A percentile compares a stretch with the other conserved stretches of the same genome.
These are phyloP conservation scores for Rotaria sp. DNA, from an alignment of 2,888 invertebrate genomes.

Conservation along the genomic window DNA sequence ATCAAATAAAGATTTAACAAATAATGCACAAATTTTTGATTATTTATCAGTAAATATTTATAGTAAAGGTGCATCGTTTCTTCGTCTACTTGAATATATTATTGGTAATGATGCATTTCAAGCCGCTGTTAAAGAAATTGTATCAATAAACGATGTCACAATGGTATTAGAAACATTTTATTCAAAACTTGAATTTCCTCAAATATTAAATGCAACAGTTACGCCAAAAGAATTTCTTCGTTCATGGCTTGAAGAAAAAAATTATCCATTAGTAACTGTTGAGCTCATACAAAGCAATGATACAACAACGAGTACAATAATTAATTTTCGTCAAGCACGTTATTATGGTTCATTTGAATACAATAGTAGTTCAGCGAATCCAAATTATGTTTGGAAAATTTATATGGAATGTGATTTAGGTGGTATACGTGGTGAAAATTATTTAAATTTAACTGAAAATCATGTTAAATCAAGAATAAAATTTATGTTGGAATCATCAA, in stretches of 20 bases:
- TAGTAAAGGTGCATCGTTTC: conserved; percentile 36
- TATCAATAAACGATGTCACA: not conserved
- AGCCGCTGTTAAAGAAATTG: not conserved
- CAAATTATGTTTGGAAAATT: conserved; percentile 36
- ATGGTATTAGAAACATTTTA: not conserved
- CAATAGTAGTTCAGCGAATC: not conserved
- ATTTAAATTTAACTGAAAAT: not conserved
- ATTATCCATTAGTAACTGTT: conserved; percentile 37
- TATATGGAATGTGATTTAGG: conserved; percentile 34
- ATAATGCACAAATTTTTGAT: conserved; percentile 32
- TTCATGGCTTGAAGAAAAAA: conserved; percentile 33
- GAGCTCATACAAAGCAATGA: not conserved
- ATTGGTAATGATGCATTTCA: conserved; percentile 30
- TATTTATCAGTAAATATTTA: conserved; percentile 32
- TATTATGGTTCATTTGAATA: not conserved
- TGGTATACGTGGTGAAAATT: not conserved
- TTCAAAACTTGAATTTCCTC: not conserved
- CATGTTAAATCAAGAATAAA: not conserved
- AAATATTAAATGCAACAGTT: not conserved
- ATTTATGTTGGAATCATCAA: not conserved
- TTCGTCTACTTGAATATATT: conserved; percentile 35
- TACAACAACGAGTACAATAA: not conserved
- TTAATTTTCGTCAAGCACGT: not conserved
- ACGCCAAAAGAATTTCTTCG: conserved; percentile 31
- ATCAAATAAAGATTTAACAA: conserved; percentile 30